Evolutionary conservation across 2,797 vertebrate species (phyloP), one percentile per base, ranked within the genome.

Genomic region (Etheostoma perlongum): DNA sequence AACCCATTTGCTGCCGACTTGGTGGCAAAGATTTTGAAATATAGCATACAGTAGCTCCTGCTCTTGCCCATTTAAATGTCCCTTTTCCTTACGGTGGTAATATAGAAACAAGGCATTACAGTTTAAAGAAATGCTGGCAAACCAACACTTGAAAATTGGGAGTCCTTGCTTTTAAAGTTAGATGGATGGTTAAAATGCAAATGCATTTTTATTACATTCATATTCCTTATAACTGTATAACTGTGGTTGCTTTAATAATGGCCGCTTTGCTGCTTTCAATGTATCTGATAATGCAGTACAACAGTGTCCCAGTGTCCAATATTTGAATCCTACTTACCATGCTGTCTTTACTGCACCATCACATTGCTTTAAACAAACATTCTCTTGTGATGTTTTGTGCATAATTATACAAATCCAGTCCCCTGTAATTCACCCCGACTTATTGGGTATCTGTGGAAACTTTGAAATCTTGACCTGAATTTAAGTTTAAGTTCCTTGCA

Each of bases 381-480:
- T 18, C 19, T 65, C 25, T 48, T 40, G 36, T 40, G 42, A 55
- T 47, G 48, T 60, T 63, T 51, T 58, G 27, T 54, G 57, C 49
- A 27, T 40, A 13, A n/a, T 58, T 4, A 12, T 48, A 19, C 27
- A 47, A 9, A 46, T 12, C 2, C 4, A 13, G 27, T 47, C 30
- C 13, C 46, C 16, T 58, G 46, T 51, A 68, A 78, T 58, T 72
- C 65, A 58, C 5, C 2, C 23, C 19, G 46, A 75, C 36, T 3
- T 49, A 15, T 54, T 65, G 52, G n/a, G 15, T 40, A 54, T 67
- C 36, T 16, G n/a, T 58, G 40, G 30, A 73, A 77, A 52, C 61
- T 58, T 63, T 79, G 21, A 0, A 1, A 9, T 42, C 57, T 74
- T 12, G 62, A 49, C 51, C 63, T 73, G 72, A 84, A 77, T 81